These are phyloP conservation scores for Anabacerthia variegaticeps DNA, from an alignment of 2,797 vertebrate species.

Conservation along the genomic window DNA sequence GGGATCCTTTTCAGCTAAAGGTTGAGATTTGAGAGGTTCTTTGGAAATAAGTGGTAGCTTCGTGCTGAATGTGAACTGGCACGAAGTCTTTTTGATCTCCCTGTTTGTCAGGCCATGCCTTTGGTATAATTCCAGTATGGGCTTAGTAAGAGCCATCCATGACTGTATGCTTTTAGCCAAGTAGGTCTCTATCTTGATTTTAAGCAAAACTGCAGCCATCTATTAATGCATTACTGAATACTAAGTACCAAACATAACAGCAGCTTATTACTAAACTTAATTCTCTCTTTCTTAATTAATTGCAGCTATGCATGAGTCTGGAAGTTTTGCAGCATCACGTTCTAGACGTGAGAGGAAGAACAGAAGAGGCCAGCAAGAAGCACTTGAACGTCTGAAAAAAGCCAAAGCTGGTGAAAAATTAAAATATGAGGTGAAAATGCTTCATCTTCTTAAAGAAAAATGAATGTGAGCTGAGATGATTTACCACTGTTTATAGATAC, in stretches of 20 bases:
- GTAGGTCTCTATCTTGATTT: neutral
- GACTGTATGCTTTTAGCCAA: neutral
- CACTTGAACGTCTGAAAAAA: constrained; percentile 91
- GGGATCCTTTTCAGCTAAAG: neutral
- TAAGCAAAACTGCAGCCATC: neutral
- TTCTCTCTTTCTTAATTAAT: neutral
- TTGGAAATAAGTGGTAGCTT: neutral
- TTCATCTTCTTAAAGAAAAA: neutral
- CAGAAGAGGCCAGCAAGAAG: constrained; percentile 89
- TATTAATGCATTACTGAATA: neutral
- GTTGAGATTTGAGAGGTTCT: neutral
- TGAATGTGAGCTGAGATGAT: neutral
- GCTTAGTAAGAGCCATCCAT: neutral
- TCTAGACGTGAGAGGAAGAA: constrained; percentile 90
- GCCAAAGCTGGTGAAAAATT: constrained; percentile 93
- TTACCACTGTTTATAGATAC: neutral
- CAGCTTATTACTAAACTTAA: neutral
- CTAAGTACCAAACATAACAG: neutral
- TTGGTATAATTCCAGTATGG: neutral
- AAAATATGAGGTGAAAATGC: constrained; percentile 90
- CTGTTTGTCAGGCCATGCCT: neutral
- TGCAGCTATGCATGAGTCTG: constrained; percentile 65
- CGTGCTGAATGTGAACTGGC: neutral
- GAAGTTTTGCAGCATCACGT: constrained; percentile 82
- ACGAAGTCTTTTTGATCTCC: neutral